Base-by-base conservation (phyloP, 2,113 vertebrate genomes). In the Alaudala cheleensis region DNA sequence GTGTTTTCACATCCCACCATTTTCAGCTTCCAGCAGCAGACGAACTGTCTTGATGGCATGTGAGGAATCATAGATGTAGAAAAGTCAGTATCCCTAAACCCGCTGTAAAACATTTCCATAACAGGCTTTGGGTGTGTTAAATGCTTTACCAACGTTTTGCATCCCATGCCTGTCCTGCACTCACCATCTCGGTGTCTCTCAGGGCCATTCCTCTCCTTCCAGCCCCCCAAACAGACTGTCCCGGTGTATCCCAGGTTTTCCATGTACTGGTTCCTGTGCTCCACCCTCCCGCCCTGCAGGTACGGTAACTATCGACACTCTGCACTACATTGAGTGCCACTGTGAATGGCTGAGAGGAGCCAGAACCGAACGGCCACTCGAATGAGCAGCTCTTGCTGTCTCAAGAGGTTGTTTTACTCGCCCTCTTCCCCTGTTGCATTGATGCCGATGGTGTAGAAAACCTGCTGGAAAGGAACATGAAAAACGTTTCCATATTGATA, bases 11-110 rank as follows among this genome's bases (percentile, higher is more conserved):
- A 5, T 8, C 9, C 23, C 33, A 3, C 22, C 1, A 0, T 11
- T 33, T 17, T 28, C 5, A 28, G 4, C 11, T n/a, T 50, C 12
- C 24, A 2, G 33, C 4, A 2, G 33, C 7, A 21, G 4, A 12
- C 24, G 3, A 9, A 2, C 15, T 9, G 3, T n/a, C 0, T 5
- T 7, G 33, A 12, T 8, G 31, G 31, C 1, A 0, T 4, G 1
- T 14, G 3, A n/a, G 15, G 61, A 39, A 7, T 39, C 13, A 7
- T 0, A 11, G 33, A 6, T 5, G 31, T 18, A 28, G 44, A 40
- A 39, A 72, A 80, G 26, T 20, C 4, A 3, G 1, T 7, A 2
- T 14, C 3, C 23, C 17, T 39, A 25, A 26, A 37, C 6, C 3
- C 10, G 3, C 29, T 9, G 11, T 33, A 18, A 61, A 62, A 10